A percentile compares a stretch with the other conserved stretches of the same genome.
phyloP scores from a whole-genome alignment of 2,888 invertebrate species.

The Chaetogeoica ovagalla region DNA sequence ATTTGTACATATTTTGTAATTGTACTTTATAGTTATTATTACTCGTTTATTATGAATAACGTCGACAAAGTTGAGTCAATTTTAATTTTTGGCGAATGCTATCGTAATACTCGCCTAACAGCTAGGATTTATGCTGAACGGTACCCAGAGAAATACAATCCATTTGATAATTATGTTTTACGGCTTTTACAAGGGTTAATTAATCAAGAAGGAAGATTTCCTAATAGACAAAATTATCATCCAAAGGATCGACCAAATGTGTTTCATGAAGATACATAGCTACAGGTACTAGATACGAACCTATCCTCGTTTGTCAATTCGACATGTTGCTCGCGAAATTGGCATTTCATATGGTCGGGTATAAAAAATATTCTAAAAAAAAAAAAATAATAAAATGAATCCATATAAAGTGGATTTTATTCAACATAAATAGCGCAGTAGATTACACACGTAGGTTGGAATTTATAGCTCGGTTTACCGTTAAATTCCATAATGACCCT shows the following conservation, averaged over 20 bases:
- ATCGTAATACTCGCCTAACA: not conserved
- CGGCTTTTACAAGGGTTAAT: conserved; percentile 14
- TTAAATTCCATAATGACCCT: not conserved
- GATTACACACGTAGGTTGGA: not conserved
- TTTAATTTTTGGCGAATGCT: not conserved
- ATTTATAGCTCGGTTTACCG: not conserved
- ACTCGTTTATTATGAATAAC: not conserved
- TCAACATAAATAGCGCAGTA: conserved; percentile 4
- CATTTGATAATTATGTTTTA: conserved; percentile 4
- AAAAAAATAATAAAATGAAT: conserved; percentile 6
- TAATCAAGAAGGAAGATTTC: not conserved
- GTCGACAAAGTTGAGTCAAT: conserved; percentile 6
- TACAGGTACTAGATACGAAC: not conserved
- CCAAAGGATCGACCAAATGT: not conserved
- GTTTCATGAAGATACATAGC: not conserved
- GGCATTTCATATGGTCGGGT: not conserved
- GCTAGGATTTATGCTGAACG: not conserved
- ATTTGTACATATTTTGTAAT: too few species aligned
- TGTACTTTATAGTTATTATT: too few species aligned
- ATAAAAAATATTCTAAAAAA: not conserved
- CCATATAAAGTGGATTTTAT: not conserved
- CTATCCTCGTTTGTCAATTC: conserved; percentile 5
- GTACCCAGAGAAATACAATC: conserved; percentile 10
- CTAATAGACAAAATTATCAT: not conserved
- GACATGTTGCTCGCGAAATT: conserved; percentile 3